Conservation (phyloP, 1,140 invertebrate species). For the Solenopsis fugax region DNA sequence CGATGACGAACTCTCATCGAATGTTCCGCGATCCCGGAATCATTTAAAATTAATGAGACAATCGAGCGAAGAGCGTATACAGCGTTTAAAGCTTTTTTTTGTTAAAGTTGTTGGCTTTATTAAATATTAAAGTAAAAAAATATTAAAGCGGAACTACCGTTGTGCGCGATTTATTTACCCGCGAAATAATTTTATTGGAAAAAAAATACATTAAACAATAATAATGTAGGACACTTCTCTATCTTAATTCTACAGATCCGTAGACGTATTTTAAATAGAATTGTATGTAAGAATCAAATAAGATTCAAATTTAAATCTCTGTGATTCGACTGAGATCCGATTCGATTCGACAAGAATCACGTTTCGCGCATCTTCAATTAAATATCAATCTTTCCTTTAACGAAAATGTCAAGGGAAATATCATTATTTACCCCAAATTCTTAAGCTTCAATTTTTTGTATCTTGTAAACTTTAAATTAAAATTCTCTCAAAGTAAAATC, state of each 20-base stretch:
- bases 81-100: background rate
- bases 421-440: background rate
- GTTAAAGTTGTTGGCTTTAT: background rate
- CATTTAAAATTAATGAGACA: background rate
- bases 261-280: background rate
- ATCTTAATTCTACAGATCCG: background rate
- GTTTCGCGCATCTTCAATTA: no score
- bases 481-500: slow-evolving; percentile 18
- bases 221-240: background rate
- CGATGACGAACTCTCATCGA: background rate
- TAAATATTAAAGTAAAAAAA: no score
- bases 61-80: background rate
- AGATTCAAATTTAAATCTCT: no score
- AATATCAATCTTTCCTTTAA: no score
- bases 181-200: background rate
- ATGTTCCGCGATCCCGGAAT: background rate
- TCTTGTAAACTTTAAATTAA: slow-evolving; percentile 29
- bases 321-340: no score
- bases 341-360: no score
- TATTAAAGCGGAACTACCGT: background rate
- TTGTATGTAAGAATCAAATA: no score
- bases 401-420: slow-evolving; percentile 13
- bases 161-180: background rate
- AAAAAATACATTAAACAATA: background rate
- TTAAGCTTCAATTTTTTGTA: slow-evolving; percentile 4